phyloP scores from a whole-genome alignment of 2,797 vertebrate genomes.

The Neoniphon sammara region DNA sequence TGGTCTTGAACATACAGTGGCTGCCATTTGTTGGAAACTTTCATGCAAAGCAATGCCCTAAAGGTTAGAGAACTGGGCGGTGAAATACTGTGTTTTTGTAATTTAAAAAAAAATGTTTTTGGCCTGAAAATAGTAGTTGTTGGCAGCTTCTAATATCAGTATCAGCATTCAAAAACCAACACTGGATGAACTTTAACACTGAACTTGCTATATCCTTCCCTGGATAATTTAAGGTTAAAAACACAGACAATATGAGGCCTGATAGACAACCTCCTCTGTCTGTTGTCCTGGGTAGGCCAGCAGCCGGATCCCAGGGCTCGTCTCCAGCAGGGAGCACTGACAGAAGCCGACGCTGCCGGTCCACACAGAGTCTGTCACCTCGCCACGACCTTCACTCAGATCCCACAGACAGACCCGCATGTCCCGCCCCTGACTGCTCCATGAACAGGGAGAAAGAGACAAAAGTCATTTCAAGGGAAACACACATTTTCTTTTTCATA shows the following conservation, averaged over 20 bases:
- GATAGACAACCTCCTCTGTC: constrained; percentile 87
- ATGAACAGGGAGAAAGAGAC: constrained; percentile 8
- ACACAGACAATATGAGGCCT: neutral
- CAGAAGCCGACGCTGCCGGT: constrained; percentile 92
- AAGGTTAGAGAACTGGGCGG: too few species aligned
- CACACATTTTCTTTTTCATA: neutral
- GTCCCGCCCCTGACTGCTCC: constrained; percentile 92
- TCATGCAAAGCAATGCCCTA: too few species aligned
- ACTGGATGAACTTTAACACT: too few species aligned
- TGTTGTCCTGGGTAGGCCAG: constrained; percentile 87
- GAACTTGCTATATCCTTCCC: too few species aligned
- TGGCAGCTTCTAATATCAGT: too few species aligned
- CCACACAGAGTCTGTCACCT: constrained; percentile 80
- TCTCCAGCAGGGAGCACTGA: constrained; percentile 85
- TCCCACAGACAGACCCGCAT: constrained; percentile 90
- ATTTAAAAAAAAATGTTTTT: too few species aligned
- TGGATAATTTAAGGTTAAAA: too few species aligned
- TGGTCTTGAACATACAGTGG: constrained; percentile 4
- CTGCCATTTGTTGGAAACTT: too few species aligned
- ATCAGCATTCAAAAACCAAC: too few species aligned
- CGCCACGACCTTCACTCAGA: constrained; percentile 86
- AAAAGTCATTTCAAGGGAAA: neutral
- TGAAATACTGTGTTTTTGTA: too few species aligned
- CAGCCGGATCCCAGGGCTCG: constrained; percentile 73
- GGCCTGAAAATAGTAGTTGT: too few species aligned